These are phyloP conservation scores for Molothrus aeneus DNA, from an alignment of 2,797 vertebrate genomes.

Conservation along the genomic window DNA sequence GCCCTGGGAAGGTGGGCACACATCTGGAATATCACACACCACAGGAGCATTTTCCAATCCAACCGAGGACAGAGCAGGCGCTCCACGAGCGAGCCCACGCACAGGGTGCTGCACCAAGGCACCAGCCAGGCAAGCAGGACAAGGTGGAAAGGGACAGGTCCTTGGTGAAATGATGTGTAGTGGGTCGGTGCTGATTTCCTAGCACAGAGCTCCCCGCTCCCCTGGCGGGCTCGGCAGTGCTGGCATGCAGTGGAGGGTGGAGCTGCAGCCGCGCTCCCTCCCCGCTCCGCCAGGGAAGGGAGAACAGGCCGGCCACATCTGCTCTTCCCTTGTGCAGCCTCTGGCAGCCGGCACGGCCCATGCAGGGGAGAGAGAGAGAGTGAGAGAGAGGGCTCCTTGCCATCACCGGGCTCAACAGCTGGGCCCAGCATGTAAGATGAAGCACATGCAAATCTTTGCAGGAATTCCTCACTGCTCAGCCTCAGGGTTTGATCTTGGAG, in stretches of 20 bases:
- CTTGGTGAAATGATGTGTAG: not conserved
- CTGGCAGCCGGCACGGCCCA: slow-evolving; percentile 47
- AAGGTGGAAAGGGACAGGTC: not conserved
- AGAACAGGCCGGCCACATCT: slow-evolving; percentile 23
- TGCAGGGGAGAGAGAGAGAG: not conserved
- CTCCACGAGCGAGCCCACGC: fast-evolving
- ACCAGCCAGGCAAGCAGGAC: not conserved
- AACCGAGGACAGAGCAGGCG: fast-evolving
- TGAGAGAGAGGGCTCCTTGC: slow-evolving; percentile 20
- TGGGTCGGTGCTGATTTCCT: not conserved
- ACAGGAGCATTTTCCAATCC: not conserved
- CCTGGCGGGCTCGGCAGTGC: not conserved
- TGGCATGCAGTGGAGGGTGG: slow-evolving; percentile 31
- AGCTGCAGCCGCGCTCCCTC: slow-evolving; percentile 6
- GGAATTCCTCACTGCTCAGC: slow-evolving; percentile 13
- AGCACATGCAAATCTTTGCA: slow-evolving; percentile 37
- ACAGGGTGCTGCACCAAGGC: not conserved
- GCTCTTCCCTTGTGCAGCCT: slow-evolving; percentile 23
- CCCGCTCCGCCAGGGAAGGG: not conserved
- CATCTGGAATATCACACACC: not conserved
- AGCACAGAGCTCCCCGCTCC: not conserved
- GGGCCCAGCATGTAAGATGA: slow-evolving; percentile 41
- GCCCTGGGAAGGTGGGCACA: not conserved
- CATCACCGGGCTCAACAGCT: slow-evolving; percentile 52
- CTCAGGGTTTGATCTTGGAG: slow-evolving; percentile 9